A percentile compares a stretch with the other conserved stretches of the same genome.
phyloP scores from a whole-genome alignment of 2,888 invertebrate species.

The Orchesellides sinensis region DNA sequence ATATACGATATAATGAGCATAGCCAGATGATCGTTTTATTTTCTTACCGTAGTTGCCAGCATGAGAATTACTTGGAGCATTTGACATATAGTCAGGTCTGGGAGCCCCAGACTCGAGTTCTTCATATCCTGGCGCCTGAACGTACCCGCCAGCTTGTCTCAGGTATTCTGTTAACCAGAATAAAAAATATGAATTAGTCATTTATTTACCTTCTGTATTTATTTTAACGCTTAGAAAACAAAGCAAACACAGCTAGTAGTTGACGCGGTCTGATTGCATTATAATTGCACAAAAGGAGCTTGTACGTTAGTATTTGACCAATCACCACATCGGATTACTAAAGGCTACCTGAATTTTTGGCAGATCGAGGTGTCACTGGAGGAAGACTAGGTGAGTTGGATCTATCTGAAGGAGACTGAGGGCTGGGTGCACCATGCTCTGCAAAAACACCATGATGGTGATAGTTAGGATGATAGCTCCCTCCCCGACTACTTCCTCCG shows the following conservation, averaged over 20 bases:
- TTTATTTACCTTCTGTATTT: neutral
- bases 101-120: constrained; percentile 80
- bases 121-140: constrained; percentile 81
- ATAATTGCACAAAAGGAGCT: no score
- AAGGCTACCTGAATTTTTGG: constrained; percentile 74
- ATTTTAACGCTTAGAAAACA: neutral
- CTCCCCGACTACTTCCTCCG: constrained; percentile 63
- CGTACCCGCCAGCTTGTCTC: constrained; percentile 79
- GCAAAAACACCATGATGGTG: constrained; percentile 76
- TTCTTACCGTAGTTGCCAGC: constrained; percentile 73
- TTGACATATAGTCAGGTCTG: constrained; percentile 74
- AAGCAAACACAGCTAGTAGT: no score
- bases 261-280: no score
- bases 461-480: constrained; percentile 74
- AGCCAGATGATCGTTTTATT: neutral
- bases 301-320: no score
- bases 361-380: constrained; percentile 76
- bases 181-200: neutral
- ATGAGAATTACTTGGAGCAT: constrained; percentile 72
- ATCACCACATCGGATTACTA: neutral
- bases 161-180: constrained; percentile 79
- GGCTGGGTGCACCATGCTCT: constrained; percentile 77
- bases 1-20: neutral
- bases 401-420: constrained; percentile 80
- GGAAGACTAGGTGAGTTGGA: constrained; percentile 80